Base-by-base conservation (phyloP, 1,140 invertebrate species). In the Lasioglossum albipes region DNA sequence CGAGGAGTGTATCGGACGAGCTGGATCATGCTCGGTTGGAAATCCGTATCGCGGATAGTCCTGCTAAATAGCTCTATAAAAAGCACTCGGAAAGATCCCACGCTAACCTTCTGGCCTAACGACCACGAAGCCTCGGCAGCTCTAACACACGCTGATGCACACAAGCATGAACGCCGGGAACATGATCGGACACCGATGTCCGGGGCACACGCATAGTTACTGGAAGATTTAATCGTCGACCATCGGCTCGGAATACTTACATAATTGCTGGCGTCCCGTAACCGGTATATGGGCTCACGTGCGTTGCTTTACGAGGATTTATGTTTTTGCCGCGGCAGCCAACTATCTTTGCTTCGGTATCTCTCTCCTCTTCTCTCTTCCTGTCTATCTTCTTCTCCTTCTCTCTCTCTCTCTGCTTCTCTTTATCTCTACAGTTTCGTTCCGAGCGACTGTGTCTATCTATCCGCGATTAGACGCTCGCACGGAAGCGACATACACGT, bases 221-320 rank as follows among this genome's bases (percentile, higher is more conserved):
- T 73, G 75, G 75, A 82, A 82, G 81, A 82, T 82, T 82, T 82
- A 82, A 82, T 82, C 81, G 80, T 70, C 75, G 75, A 81, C 57
- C 75, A 82, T 82, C 74, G 81, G 76, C 75, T 67, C 76, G 76
- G 81, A 79, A 82, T 82, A 73, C 75, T 82, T 82, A 82, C 81
- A 79, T 82, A 82, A 82, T 82, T 79, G 81, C 81, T 68, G 75
- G 76, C 76, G 76, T 82, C 81, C 76, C 76, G 81, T 73, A 80
- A 68, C 78, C 78, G 78, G 71, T 74, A 79, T 74, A 79, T 68
- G 65, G 73, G 68, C 72, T 80, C 79, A 75, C 79, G 73, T 69
- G 79, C 79, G 42, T 75, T 75, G 79, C 64, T 75, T 75, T 52
- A 62, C 73, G 73, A 69, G 72, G 79, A 80, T 80, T 75, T 80